Evolutionary conservation across 2,113 vertebrate genomes (phyloP).

Genomic region (Gopherus flavomarginatus): DNA sequence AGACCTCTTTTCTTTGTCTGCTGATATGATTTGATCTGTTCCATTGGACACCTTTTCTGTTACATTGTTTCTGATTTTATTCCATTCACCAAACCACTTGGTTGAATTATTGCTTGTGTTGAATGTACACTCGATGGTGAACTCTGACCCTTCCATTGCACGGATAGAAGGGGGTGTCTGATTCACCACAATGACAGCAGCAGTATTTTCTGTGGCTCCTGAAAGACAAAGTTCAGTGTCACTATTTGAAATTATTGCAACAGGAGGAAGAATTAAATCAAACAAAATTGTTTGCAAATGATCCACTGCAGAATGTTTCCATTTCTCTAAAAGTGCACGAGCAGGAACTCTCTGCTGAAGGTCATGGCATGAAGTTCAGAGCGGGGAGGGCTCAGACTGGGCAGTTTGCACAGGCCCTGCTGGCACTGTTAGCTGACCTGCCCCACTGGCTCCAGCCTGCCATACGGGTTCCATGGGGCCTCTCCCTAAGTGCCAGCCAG

Average conservation of each 20-base stretch:
- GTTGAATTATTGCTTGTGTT: fast-evolving
- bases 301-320: background rate
- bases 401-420: too few species aligned
- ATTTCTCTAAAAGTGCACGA: background rate
- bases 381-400: background rate
- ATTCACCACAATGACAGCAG: too few species aligned
- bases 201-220: background rate
- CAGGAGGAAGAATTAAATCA: background rate
- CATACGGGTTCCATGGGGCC: background rate
- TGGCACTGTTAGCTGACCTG: background rate
- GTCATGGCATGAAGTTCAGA: background rate
- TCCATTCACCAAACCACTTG: background rate
- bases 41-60: fast-evolving
- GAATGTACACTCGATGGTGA: too few species aligned
- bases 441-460: background rate
- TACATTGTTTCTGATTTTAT: background rate
- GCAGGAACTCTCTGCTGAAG: background rate
- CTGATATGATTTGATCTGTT: background rate
- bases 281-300: background rate
- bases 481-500: background rate
- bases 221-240: background rate
- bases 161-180: background rate
- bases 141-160: too few species aligned
- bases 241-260: background rate
- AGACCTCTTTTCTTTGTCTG: fast-evolving